Evolutionary conservation across 2,888 invertebrate genomes (phyloP), one percentile per base, ranked within the genome.

Genomic region (Thysanoteuthis rhombus): DNA sequence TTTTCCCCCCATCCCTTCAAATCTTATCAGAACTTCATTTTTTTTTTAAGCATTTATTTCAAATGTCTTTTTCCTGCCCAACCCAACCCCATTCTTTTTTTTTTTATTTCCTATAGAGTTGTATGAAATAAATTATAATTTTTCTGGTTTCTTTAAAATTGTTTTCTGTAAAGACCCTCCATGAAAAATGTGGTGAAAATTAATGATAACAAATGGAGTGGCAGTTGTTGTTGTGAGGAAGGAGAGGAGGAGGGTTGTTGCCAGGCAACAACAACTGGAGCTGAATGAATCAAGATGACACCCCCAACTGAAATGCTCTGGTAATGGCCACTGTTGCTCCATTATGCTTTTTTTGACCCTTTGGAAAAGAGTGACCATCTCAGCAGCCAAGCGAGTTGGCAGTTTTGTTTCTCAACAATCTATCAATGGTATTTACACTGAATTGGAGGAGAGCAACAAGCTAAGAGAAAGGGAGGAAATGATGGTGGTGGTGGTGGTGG

Each of bases 401-500:
- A 92, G 16, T 36, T 36, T 45, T 45, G 42, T 25, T 92, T 58
- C 58, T 75, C 40, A 89, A 58, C 58, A 93, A 40, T 93, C 89
- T 89, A 75, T 93, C 89, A 89, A 93, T 93, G 93, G 38, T 93
- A 93, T 93, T 93, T 93, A 93, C 93, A 93, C 39, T 93, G 93
- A 93, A 93, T 47, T 32, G 93, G 36, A 39, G 42, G 36, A 39
- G 42, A 93, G 58, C 93, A 93, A 45, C 92, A 92, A 92, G 92
- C 45, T 92, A 42, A 92, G n/a, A 92, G 45, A 42, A n/a, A 92
- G 91, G 42, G n/a, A n/a, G 92, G 42, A 75, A n/a, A 75, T 75
- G 75, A 75, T 75, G 75, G 75, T n/a, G 12, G 75, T n/a, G 75
- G 58, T 58, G 58, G 75, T n/a, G n/a, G 75, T 75, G 75, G 32